phyloP scores from a whole-genome alignment of 2,113 vertebrate genomes.

The Desmodus rotundus region DNA sequence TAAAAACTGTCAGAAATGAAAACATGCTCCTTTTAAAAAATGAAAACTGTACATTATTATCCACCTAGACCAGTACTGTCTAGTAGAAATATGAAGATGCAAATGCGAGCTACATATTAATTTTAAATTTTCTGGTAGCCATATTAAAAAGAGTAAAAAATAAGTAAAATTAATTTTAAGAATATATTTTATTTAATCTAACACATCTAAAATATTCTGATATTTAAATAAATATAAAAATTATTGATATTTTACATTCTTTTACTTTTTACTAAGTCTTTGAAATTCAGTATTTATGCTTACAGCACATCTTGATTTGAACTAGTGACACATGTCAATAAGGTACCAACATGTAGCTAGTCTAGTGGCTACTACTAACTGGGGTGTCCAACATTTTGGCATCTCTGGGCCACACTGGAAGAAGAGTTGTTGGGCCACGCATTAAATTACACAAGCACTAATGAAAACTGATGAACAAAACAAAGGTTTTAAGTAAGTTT shows the following conservation, averaged over 20 bases:
- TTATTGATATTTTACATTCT: neutral
- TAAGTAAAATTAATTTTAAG: conserved; percentile 32
- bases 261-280: neutral
- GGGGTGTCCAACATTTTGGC: too few species aligned
- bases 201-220: neutral
- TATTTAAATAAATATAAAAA: conserved; percentile 24
- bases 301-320: neutral
- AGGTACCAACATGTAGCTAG: neutral
- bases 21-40: neutral
- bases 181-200: conserved; percentile 38
- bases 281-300: neutral
- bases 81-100: neutral
- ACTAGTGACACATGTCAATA: neutral
- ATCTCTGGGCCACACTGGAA: too few species aligned
- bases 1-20: neutral
- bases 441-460: too few species aligned
- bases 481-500: too few species aligned
- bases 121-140: conserved; percentile 10
- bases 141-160: neutral
- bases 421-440: too few species aligned
- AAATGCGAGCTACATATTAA: neutral
- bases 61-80: neutral
- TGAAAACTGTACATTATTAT: neutral
- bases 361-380: neutral
- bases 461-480: too few species aligned